Evolutionary conservation across 2,797 vertebrate genomes (phyloP).

Genomic region (Myiotriccus ornatus): DNA sequence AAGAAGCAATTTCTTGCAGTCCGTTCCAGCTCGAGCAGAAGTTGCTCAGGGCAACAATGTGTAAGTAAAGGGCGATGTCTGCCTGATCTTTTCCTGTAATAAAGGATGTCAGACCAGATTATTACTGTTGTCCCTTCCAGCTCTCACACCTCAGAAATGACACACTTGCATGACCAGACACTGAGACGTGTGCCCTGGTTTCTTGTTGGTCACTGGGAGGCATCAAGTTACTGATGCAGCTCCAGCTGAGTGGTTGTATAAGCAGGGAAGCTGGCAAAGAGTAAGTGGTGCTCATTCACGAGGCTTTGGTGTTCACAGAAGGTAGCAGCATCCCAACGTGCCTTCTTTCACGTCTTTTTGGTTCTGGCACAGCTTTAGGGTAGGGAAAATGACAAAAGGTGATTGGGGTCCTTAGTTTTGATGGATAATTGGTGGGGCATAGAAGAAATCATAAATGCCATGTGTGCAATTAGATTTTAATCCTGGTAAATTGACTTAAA

Average conservation of each 20-base stretch:
- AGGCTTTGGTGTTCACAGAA: not conserved
- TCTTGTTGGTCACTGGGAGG: not conserved
- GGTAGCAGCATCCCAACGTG: not conserved
- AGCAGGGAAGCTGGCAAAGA: not conserved
- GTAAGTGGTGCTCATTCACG: not conserved
- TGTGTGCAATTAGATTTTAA: not conserved
- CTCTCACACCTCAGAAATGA: slow-evolving; percentile 1
- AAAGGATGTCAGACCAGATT: slow-evolving; percentile 16
- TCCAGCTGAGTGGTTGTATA: not conserved
- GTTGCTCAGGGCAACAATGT: not conserved
- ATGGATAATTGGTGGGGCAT: not conserved
- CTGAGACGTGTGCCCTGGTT: not conserved
- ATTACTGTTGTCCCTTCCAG: slow-evolving; percentile 1
- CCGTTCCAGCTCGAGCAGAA: not conserved
- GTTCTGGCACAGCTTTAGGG: not conserved
- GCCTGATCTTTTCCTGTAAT: not conserved
- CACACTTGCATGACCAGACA: not conserved
- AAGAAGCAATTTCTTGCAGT: not conserved
- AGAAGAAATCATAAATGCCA: not conserved
- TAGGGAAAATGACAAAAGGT: not conserved
- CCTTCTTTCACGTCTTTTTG: not conserved
- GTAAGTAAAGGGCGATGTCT: not conserved
- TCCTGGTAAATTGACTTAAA: not conserved
- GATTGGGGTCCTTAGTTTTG: not conserved
- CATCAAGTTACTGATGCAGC: not conserved